Percentiles rank a stretch among this genome's conserved stretches.
phyloP scores from a whole-genome alignment of 64 coral and sea anemone species.

The Acropora tenuis region DNA sequence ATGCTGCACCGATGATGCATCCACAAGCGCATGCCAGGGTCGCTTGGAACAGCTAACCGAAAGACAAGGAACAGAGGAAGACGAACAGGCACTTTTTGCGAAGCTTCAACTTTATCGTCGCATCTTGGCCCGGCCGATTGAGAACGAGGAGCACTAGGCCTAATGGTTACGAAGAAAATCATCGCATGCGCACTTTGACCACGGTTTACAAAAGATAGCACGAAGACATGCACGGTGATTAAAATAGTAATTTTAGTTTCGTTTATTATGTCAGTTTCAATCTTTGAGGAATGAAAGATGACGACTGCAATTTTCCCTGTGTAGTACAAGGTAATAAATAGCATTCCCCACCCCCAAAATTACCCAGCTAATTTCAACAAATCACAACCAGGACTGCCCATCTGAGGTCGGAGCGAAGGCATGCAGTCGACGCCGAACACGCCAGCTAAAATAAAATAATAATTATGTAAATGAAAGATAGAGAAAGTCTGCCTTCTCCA shows the following conservation, averaged over 20 bases:
- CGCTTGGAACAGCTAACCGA: neutral
- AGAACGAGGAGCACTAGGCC: too few relatives aligned
- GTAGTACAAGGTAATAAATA: neutral
- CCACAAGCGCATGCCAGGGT: neutral
- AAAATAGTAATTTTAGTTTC: conserved; percentile 12
- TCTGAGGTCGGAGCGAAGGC: neutral
- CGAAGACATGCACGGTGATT: neutral
- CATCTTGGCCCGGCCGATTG: too few relatives aligned
- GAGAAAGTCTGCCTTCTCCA: too few relatives aligned
- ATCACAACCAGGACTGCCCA: too few relatives aligned
- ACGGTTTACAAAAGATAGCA: too few relatives aligned
- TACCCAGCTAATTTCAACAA: too few relatives aligned
- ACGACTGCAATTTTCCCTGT: neutral
- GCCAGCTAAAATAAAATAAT: too few relatives aligned
- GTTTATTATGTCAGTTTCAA: neutral
- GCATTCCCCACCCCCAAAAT: neutral
- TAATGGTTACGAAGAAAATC: neutral
- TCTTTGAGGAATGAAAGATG: conserved; percentile 36
- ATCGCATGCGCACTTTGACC: too few relatives aligned
- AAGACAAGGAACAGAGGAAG: neutral
- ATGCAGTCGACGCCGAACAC: neutral
- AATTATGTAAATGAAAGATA: too few relatives aligned
- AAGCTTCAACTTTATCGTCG: too few relatives aligned
- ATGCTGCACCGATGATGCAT: conserved; percentile 4
- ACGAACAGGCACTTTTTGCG: neutral